Conservation (phyloP, 1,140 invertebrate species). For the Drosophila funebris region DNA sequence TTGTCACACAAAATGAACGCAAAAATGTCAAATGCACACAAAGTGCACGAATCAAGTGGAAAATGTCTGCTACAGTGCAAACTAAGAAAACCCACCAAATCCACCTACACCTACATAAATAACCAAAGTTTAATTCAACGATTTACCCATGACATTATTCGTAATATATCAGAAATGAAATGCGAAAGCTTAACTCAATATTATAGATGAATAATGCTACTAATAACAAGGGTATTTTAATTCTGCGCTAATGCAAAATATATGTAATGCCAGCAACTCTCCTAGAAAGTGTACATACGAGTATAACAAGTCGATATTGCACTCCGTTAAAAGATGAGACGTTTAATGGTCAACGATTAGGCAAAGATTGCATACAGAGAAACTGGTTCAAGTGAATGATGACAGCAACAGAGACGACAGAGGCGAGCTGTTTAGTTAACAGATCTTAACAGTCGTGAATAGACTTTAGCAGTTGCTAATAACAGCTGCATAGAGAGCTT, state of each 20-base stretch:
- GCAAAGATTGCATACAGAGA: neutral
- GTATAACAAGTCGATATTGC: neutral
- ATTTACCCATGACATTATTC: neutral
- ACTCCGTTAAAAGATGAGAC: neutral
- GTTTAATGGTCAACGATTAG: neutral
- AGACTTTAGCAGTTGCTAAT: slow-evolving; percentile 10
- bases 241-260: neutral
- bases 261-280: neutral
- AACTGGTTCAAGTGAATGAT: neutral
- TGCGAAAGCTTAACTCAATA: no score
- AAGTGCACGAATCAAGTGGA: slow-evolving; percentile 17
- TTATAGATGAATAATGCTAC: no score
- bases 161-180: neutral
- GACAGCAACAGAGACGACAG: no score
- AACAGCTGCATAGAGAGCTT: neutral
- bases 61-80: no score
- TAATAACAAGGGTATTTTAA: neutral
- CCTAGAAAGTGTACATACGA: neutral
- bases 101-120: neutral
- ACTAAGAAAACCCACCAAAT: no score
- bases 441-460: neutral
- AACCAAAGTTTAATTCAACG: neutral
- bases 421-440: neutral
- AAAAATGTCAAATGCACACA: slow-evolving; percentile 71
- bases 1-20: slow-evolving; percentile 73